Conservation (phyloP, 2,797 vertebrate species). For the Molossus alvarezi region DNA sequence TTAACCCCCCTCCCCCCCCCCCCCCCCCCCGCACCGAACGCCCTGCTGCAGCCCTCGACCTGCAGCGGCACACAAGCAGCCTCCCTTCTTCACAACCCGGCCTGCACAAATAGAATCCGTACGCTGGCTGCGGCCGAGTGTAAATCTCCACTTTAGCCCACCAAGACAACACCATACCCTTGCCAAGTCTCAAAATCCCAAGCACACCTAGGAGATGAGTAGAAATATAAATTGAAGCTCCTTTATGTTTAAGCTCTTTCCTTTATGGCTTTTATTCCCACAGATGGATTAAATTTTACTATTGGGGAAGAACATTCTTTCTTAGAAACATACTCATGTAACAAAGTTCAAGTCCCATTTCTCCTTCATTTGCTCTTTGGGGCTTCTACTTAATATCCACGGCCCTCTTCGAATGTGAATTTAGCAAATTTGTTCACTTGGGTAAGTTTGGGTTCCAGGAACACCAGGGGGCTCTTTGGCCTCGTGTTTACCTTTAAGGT, state of each 20-base stretch:
- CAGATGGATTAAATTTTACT: slow-evolving; percentile 13
- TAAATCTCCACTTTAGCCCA: slow-evolving; percentile 27
- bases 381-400: background rate
- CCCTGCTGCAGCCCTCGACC: background rate
- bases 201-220: slow-evolving; percentile 56
- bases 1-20: background rate
- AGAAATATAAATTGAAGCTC: background rate
- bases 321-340: slow-evolving; percentile 1
- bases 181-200: background rate
- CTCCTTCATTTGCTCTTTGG: background rate
- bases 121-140: background rate
- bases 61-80: background rate
- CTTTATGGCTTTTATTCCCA: slow-evolving; percentile 47
- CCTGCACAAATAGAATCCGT: background rate
- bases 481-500: slow-evolving; percentile 54
- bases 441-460: slow-evolving; percentile 16
- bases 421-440: background rate
- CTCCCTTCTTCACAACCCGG: background rate
- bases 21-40: background rate
- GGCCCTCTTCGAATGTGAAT: background rate
- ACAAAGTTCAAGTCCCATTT: slow-evolving; percentile 34
- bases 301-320: background rate
- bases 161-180: slow-evolving; percentile 5
- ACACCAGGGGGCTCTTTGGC: slow-evolving; percentile 43
- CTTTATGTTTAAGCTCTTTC: background rate